Conservation (phyloP, 2,797 vertebrate genomes). For the Schizopygopsis pylzovi region DNA sequence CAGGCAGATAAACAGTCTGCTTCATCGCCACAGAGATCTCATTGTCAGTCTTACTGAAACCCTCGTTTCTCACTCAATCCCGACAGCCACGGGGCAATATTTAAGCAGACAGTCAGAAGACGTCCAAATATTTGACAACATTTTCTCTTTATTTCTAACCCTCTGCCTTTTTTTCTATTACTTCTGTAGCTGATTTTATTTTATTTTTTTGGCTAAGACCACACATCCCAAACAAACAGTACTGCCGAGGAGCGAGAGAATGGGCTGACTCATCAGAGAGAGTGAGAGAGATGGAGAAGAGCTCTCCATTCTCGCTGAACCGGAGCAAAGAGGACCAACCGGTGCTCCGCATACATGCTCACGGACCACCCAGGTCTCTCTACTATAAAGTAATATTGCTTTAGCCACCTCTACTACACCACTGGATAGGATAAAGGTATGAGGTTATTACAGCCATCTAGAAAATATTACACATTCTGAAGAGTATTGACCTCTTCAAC, state of each 20-base stretch:
- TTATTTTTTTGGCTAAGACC: conserved; percentile 66
- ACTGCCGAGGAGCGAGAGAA: conserved; percentile 58
- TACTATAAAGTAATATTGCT: conserved; percentile 38
- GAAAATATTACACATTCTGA: conserved; percentile 11
- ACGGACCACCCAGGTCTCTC: conserved; percentile 55
- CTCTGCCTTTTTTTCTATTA: conserved; percentile 54
- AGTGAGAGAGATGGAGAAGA: conserved; percentile 30
- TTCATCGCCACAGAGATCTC: conserved; percentile 82
- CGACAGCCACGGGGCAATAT: conserved; percentile 83
- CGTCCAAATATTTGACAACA: conserved; percentile 86
- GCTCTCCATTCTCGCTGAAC: conserved; percentile 19
- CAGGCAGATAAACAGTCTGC: conserved; percentile 85
- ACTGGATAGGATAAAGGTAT: conserved; percentile 22
- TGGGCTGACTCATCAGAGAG: conserved; percentile 65
- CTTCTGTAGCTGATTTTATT: conserved; percentile 57
- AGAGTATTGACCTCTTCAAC: conserved; percentile 26
- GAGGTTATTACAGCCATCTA: conserved; percentile 19
- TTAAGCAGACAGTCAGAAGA: conserved; percentile 85
- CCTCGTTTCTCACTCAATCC: conserved; percentile 79
- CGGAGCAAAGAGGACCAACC: conserved; percentile 19
- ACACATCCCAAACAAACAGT: conserved; percentile 67
- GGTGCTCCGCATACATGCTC: conserved; percentile 26
- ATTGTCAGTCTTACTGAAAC: conserved; percentile 84
- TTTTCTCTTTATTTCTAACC: conserved; percentile 73
- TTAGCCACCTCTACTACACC: conserved; percentile 19